Base-by-base conservation (phyloP, 2,113 vertebrate species). In the Elephas maximus region DNA sequence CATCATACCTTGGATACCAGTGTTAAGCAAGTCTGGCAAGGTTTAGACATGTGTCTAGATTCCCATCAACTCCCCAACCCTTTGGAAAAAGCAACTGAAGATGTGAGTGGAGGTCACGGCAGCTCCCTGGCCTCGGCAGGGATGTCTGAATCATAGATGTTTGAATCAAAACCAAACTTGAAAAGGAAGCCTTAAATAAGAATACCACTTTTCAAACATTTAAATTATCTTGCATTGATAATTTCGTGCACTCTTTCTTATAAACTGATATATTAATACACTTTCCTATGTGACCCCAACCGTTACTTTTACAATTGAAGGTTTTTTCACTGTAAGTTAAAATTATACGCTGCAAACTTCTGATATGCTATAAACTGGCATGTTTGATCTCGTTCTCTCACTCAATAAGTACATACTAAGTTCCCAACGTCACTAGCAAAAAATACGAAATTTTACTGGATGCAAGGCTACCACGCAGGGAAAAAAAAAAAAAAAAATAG, bases 101-200 rank as follows among this genome's bases (percentile, higher is more conserved):
- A 85, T 63, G 28, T 57, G 14, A 93, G 53, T 33, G 20, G 51
- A 57, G 18, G 26, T 21, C 6, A 69, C 9, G 74, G 53, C 33
- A 84, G 23, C 11, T 21, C 7, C 5, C 20, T 71, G 2, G 12
- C 57, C 92, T 80, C 78, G 5, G 28, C 53, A 57, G 53, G 53
- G 53, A 57, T 57, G 15, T 63, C 1, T 23, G 67, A 12, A 74
- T 82, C 23, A 86, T 73, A 83, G 44, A 81, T 51, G 3, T 77
- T 91, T 57, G 86, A 41, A 23, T 60, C 79, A 90, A 28, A 88
- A 83, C 77, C 28, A 81, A 83, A 76, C 44, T 77, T 53, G 28
- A 94, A 91, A 90, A 83, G 11, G 23, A 77, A 89, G 24, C 6
- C 24, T 44, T 88, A 88, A 93, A 81, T 78, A 74, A 94, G 95